Conservation (phyloP, 2,888 invertebrate genomes). For the Drosophila lutescens region DNA sequence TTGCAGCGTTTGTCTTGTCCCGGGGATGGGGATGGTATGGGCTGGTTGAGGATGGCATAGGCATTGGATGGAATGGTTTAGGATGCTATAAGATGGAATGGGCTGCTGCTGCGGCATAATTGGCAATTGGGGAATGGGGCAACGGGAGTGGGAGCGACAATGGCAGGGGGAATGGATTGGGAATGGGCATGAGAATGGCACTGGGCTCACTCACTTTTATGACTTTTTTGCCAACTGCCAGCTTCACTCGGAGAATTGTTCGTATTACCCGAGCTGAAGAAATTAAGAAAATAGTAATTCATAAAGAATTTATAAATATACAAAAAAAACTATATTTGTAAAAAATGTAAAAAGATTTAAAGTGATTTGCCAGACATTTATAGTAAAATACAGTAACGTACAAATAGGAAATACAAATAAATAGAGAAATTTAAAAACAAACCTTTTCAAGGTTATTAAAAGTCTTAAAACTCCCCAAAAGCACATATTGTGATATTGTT, state of each 20-base stretch:
- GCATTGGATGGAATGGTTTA: constrained; percentile 8
- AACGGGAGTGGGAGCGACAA: constrained; percentile 66
- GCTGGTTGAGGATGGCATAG: background rate
- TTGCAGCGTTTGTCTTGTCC: constrained; percentile 71
- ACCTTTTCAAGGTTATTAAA: too few species aligned
- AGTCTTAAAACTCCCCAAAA: too few species aligned
- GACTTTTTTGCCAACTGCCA: constrained; percentile 58
- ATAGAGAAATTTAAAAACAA: too few species aligned
- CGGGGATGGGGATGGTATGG: constrained; percentile 10
- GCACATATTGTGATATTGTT: too few species aligned
- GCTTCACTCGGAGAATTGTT: constrained; percentile 24
- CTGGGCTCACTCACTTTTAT: constrained; percentile 74
- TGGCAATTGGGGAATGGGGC: constrained; percentile 79
- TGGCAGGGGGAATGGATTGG: constrained; percentile 46
- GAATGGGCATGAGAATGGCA: constrained; percentile 77
- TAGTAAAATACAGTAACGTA: too few species aligned
- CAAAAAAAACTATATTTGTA: too few species aligned
- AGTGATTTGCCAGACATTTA: too few species aligned
- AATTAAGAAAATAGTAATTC: background rate
- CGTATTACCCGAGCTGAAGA: background rate
- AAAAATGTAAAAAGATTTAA: too few species aligned
- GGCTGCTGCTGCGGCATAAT: constrained; percentile 64
- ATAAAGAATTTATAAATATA: too few species aligned
- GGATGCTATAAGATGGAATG: constrained; percentile 7
- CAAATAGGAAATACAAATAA: too few species aligned